Evolutionary conservation across 2,113 vertebrate species (phyloP).

Genomic region (Garra rufa): DNA sequence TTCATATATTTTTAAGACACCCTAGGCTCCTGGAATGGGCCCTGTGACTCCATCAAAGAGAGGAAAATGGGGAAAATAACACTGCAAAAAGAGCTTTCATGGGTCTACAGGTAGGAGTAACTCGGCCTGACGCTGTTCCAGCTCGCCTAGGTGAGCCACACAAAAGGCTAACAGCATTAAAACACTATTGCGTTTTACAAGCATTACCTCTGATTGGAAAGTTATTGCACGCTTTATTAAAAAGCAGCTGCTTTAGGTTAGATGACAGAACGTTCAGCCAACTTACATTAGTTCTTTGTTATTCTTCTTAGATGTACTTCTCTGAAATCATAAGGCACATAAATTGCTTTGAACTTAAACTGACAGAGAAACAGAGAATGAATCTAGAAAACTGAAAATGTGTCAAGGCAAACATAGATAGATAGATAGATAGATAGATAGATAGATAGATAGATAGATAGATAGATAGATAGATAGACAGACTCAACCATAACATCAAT

Average conservation of each 20-base stretch:
- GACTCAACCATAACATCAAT: background rate
- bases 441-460: too few species aligned
- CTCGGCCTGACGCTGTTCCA: slow-evolving; percentile 44
- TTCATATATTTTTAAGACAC: slow-evolving; percentile 62
- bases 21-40: slow-evolving; percentile 38
- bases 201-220: slow-evolving; percentile 56
- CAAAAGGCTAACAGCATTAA: slow-evolving; percentile 60
- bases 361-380: background rate
- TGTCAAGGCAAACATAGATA: background rate
- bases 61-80: slow-evolving; percentile 38
- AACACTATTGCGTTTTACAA: slow-evolving; percentile 64
- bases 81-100: slow-evolving; percentile 55
- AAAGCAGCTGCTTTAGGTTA: slow-evolving; percentile 59
- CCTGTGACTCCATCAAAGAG: slow-evolving; percentile 51
- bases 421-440: background rate
- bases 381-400: background rate
- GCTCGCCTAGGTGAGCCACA: slow-evolving; percentile 38
- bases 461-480: too few species aligned
- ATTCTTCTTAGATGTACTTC: background rate
- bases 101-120: slow-evolving; percentile 58
- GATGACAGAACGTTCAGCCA: slow-evolving; percentile 15
- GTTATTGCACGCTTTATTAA: slow-evolving; percentile 60
- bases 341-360: background rate
- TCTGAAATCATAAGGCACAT: background rate
- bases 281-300: background rate